Base-by-base conservation (phyloP, 2,797 vertebrate species). In the Peromyscus nudipes region DNA sequence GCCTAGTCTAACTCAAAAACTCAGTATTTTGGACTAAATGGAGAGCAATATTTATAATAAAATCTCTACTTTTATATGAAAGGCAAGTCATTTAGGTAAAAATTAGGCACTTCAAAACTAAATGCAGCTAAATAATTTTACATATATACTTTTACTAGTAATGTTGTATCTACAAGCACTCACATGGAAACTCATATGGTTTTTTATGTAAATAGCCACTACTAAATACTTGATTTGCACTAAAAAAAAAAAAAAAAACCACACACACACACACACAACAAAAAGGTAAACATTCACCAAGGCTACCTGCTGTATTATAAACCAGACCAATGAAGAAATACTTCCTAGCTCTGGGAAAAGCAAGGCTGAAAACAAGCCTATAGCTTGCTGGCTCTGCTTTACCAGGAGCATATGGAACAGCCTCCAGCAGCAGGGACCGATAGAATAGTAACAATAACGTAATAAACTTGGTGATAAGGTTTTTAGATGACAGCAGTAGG, bases 271-370 rank as follows among this genome's bases (percentile, higher is more conserved):
- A 52, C 52, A 52, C 52, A 52, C 6, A 79, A 4, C 62, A 37
- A 87, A 91, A 92, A 86, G 46, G 82, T 94, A 96, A 97, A 97
- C 84, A 92, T 84, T 96, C 96, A 97, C 77, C 71, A 92, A 85
- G 62, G 57, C 55, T 81, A n/a, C 80, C 55, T 82, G 52, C 46
- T 85, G 11, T 82, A 92, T 60, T 55, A 90, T 43, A 92, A 92
- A 91, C 37, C n/a, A 97, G 95, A 89, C 96, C 95, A 96, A 93
- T 77, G 89, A 96, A 83, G 94, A 82, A 65, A 89, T 82, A 71
- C 89, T 89, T 73, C 89, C 64, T 94, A 40, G 27, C 85, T 83
- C 64, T 88, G 67, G 57, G 81, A 96, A 95, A 79, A 91, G 52
- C 67, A 91, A 94, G 12, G 73, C 25, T 80, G 62, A 25, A 88